Base-by-base conservation (phyloP, 2,797 vertebrate species). In the Fistularia tabacaria region DNA sequence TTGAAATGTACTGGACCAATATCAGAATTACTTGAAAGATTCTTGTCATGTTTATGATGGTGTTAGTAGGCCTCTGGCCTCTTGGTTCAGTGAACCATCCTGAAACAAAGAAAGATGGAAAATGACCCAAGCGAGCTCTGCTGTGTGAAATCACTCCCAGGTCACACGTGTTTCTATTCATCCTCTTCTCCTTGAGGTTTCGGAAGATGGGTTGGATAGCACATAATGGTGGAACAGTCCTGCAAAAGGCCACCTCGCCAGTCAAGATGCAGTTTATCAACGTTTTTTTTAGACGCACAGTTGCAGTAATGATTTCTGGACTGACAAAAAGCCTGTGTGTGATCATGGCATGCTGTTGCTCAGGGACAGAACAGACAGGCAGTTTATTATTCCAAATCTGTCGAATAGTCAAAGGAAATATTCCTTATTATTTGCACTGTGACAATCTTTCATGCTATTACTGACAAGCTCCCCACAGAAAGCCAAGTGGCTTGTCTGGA, bases 141-240 rank as follows among this genome's bases (percentile, higher is more conserved):
- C 61, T 55, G 87, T 84, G 85, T 86, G 80, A 90, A 87, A 90
- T 87, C 81, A 74, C 79, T 78, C 70, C 65, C 74, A 72, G 87
- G 86, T 85, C 85, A 86, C 88, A 90, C 85, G 71, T 90, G 88
- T 78, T 90, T 89, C 64, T 84, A 76, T 81, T 90, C 80, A 85
- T 74, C 75, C 51, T 72, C 66, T 66, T 71, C 74, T 85, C 88
- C 85, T 89, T 71, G 74, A 87, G 84, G 77, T 88, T 85, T 72
- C 46, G 71, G 68, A 81, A 81, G 83, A 88, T 51, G 50, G 69
- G 79, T 79, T 66, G 64, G 80, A 88, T 80, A 85, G 76, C 87
- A 88, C 52, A 77, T 77, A 69, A 85, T n/a, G 49, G 70, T 63
- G 68, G 69, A 64, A n/a, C 67, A 62, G 67, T 71, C 68, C 66